Evolutionary conservation across 2,797 vertebrate species (phyloP).

Genomic region (Esox masquinongy): DNA sequence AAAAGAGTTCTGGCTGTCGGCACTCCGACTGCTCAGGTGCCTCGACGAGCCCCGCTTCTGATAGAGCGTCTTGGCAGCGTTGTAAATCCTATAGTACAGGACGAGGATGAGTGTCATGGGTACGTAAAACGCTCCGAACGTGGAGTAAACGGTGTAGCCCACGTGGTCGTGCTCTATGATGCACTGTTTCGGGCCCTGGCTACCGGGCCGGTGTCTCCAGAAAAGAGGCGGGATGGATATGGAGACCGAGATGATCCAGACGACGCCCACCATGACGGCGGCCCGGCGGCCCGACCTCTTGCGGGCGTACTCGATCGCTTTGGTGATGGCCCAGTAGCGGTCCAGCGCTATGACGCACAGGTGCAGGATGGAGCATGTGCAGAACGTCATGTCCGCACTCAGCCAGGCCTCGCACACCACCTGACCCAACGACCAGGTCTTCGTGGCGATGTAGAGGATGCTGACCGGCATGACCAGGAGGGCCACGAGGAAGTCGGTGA

Average conservation of each 20-base stretch:
- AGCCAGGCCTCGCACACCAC: conserved; percentile 87
- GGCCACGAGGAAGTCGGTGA: conserved; percentile 89
- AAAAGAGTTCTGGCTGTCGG: conserved; percentile 82
- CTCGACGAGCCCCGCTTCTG: conserved; percentile 87
- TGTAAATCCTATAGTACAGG: conserved; percentile 87
- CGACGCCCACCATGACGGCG: conserved; percentile 76
- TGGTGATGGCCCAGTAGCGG: conserved; percentile 91
- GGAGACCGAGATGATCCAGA: conserved; percentile 85
- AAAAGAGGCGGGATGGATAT: conserved; percentile 89
- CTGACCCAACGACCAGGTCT: conserved; percentile 82
- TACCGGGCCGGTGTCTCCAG: conserved; percentile 75
- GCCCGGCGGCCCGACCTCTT: conserved; percentile 82
- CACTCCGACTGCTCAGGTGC: conserved; percentile 84
- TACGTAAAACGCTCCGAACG: conserved; percentile 87
- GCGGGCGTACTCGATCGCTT: conserved; percentile 83
- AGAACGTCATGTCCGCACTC: conserved; percentile 89
- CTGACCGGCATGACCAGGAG: conserved; percentile 89
- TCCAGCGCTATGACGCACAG: conserved; percentile 89
- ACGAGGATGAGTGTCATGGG: conserved; percentile 87
- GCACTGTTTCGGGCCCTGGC: conserved; percentile 70
- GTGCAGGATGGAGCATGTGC: conserved; percentile 90
- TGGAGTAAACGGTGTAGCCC: conserved; percentile 89
- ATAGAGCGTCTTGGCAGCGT: conserved; percentile 85
- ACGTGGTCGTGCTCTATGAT: conserved; percentile 84
- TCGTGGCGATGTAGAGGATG: conserved; percentile 84